These are phyloP conservation scores for crab-eating macaque (Macaca fascicularis) DNA, from an alignment of 2,113 vertebrate species.

Conservation along the genomic window DNA sequence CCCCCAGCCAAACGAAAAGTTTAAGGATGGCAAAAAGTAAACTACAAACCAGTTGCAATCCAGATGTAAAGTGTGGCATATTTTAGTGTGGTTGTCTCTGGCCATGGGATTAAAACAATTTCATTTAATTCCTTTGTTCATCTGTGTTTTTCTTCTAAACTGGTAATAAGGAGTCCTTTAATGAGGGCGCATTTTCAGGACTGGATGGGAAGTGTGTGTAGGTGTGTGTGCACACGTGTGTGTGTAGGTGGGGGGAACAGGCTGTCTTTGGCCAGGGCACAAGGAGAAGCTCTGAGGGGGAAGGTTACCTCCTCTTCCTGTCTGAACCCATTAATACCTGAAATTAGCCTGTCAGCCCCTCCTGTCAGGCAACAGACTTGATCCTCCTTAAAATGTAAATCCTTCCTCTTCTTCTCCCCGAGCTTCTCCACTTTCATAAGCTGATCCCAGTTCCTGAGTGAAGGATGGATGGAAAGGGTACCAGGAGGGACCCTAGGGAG, in stretches of 20 bases:
- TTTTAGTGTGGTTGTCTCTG: neutral
- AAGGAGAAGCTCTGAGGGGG: neutral
- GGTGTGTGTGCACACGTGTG: neutral
- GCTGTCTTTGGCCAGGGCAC: neutral
- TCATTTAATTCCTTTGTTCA: neutral
- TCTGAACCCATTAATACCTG: neutral
- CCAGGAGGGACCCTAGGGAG: neutral
- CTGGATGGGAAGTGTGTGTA: neutral
- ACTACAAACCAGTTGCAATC: neutral
- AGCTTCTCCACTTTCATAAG: neutral
- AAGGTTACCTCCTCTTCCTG: neutral
- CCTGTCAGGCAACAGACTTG: neutral
- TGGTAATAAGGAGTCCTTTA: neutral
- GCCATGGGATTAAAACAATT: neutral
- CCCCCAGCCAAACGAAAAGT: neutral
- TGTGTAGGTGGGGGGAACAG: neutral
- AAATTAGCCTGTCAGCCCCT: conserved; percentile 46
- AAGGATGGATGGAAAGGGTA: neutral
- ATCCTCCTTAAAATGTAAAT: conserved; percentile 71
- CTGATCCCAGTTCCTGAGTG: neutral
- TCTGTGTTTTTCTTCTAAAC: neutral
- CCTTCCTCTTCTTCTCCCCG: neutral
- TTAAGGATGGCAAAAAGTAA: neutral
- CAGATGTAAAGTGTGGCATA: neutral
- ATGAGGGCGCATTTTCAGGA: neutral